Conservation (phyloP, 2,113 vertebrate species). For the Geococcyx californianus region DNA sequence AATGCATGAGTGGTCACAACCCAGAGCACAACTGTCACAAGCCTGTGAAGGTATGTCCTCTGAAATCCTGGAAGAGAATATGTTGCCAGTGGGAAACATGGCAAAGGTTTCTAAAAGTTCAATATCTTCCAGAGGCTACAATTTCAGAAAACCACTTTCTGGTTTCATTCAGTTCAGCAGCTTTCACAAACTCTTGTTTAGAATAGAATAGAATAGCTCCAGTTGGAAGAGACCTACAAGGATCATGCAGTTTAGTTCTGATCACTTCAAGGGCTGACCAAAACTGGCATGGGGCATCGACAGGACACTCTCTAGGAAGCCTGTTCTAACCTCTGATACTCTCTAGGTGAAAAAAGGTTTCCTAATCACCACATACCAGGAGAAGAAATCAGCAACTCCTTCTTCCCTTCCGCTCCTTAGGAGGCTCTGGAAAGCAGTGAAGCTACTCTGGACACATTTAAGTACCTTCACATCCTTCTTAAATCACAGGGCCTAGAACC, state of each 20-base stretch:
- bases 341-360: background rate
- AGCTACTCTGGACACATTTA: background rate
- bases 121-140: too few species aligned
- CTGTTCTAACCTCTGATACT: background rate
- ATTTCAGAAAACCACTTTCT: too few species aligned
- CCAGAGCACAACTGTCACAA: background rate
- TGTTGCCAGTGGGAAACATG: background rate
- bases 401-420: background rate
- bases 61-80: background rate
- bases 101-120: too few species aligned
- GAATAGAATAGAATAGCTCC: background rate
- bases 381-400: background rate
- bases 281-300: background rate
- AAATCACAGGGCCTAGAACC: too few species aligned
- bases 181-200: too few species aligned
- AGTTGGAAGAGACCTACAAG: rapidly evolving
- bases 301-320: background rate
- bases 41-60: background rate
- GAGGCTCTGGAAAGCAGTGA: background rate
- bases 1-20: background rate
- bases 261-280: background rate
- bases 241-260: background rate
- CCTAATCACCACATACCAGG: background rate
- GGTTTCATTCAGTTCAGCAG: too few species aligned
- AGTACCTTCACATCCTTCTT: background rate